phyloP scores from a whole-genome alignment of 2,797 vertebrate species.

The Iguana delicatissima region DNA sequence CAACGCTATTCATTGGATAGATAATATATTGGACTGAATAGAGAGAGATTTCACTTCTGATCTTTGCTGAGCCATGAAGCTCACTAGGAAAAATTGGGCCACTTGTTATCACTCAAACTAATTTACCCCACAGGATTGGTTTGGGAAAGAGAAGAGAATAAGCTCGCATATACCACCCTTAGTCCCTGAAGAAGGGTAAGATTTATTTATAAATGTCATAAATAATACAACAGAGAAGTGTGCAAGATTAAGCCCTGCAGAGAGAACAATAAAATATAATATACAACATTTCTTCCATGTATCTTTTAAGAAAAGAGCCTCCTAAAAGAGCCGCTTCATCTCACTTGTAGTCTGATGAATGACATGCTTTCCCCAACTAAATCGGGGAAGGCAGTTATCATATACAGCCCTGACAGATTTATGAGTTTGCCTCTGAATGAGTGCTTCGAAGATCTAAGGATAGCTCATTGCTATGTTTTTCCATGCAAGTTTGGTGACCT shows the following conservation, averaged over 20 bases:
- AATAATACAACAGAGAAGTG: not conserved
- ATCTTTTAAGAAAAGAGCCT: not conserved
- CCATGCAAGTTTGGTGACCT: not conserved
- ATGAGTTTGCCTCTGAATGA: constrained; percentile 32
- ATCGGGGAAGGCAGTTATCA: constrained; percentile 35
- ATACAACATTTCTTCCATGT: not conserved
- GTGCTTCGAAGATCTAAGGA: constrained; percentile 8
- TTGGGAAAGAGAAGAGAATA: not conserved
- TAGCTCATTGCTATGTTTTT: not conserved
- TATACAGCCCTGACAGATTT: constrained; percentile 41
- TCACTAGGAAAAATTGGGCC: too few relatives aligned
- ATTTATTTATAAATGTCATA: not conserved
- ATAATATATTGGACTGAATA: too few relatives aligned
- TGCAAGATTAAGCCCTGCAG: not conserved
- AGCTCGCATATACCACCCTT: not conserved
- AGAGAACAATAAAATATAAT: fast-evolving
- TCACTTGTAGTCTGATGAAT: constrained; percentile 13
- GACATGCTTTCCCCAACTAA: not conserved
- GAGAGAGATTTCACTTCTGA: too few relatives aligned
- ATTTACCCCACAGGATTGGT: not conserved
- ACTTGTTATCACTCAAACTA: not conserved
- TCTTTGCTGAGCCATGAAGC: too few relatives aligned
- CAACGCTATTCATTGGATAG: too few relatives aligned
- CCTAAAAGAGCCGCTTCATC: not conserved
- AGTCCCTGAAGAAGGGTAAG: not conserved